Evolutionary conservation across 2,888 invertebrate genomes (phyloP), one percentile per base, ranked within the genome.

Genomic region (Microchrysa polita): DNA sequence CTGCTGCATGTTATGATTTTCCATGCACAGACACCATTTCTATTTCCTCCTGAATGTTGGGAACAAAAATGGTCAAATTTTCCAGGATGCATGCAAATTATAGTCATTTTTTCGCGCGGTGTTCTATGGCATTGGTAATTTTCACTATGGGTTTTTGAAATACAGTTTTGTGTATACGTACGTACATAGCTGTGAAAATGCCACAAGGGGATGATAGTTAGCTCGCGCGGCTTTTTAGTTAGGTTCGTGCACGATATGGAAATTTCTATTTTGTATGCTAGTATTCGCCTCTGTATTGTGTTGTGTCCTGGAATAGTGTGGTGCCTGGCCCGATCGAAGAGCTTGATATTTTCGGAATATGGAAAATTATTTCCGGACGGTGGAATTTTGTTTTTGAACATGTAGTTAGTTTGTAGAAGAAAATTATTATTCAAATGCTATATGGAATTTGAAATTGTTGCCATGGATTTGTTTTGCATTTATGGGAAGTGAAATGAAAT

Each of bases 1-100:
- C n/a, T n/a, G 27, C 7, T 34, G 2, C 27, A 34, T 34, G 27
- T 34, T n/a, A n/a, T n/a, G n/a, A n/a, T n/a, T n/a, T n/a, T n/a
- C 27, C 7, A 7, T 34, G 27, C 27, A 34, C n/a, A n/a, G n/a
- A n/a, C n/a, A n/a, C n/a, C n/a, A n/a, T n/a, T n/a, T n/a, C n/a
- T 34, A 34, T 34, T 34, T 34, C 27, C n/a, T n/a, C n/a, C n/a
- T n/a, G 27, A 34, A 7, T 48, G 48, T n/a, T 48, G 48, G 48
- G 2, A 48, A 48, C 27, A 34, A 34, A 18, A 55, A 10, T 55
- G 55, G 18, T 55, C 16, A 20, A 55, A 55, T 55, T 55, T 18
- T 16, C n/a, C 55, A 18, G 55, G 18, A 55, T 55, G 55, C 20
- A 55, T 55, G 55, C 18, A 55, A 55, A 55, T 55, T 55, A 18